phyloP scores from a whole-genome alignment of 1,140 invertebrate genomes.

The Lepidurus packardi region DNA sequence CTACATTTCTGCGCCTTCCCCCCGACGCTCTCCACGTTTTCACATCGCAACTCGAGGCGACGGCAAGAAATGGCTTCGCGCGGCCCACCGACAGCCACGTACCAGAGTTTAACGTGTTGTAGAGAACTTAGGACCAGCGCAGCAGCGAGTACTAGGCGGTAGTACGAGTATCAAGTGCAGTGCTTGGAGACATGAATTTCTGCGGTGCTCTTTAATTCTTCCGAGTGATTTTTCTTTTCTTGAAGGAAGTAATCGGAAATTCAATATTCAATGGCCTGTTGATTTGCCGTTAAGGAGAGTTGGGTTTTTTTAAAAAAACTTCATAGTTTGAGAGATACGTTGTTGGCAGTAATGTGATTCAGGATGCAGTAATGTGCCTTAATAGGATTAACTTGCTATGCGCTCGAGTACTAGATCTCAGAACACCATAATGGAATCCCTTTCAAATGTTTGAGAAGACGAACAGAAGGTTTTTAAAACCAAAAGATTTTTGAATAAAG shows the following conservation, averaged over 20 bases:
- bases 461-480: neutral
- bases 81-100: neutral
- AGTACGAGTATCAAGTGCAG: neutral
- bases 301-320: too few relatives aligned
- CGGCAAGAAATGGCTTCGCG: neutral
- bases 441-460: neutral
- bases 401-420: neutral
- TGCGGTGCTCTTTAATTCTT: neutral
- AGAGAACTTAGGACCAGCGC: neutral
- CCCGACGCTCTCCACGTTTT: slow-evolving; percentile 1
- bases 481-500: too few relatives aligned
- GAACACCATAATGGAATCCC: neutral
- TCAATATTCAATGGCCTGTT: too few relatives aligned
- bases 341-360: neutral
- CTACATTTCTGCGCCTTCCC: slow-evolving; percentile 9
- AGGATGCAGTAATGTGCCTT: slow-evolving; percentile 6
- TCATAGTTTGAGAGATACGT: too few relatives aligned
- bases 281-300: too few relatives aligned
- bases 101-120: neutral
- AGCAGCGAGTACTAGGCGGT: neutral
- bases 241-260: too few relatives aligned
- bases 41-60: slow-evolving; percentile 2
- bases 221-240: neutral
- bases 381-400: neutral
- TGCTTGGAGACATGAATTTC: neutral